Base-by-base conservation (phyloP, 2,888 invertebrate genomes). In the Dromius quadrimaculatus region DNA sequence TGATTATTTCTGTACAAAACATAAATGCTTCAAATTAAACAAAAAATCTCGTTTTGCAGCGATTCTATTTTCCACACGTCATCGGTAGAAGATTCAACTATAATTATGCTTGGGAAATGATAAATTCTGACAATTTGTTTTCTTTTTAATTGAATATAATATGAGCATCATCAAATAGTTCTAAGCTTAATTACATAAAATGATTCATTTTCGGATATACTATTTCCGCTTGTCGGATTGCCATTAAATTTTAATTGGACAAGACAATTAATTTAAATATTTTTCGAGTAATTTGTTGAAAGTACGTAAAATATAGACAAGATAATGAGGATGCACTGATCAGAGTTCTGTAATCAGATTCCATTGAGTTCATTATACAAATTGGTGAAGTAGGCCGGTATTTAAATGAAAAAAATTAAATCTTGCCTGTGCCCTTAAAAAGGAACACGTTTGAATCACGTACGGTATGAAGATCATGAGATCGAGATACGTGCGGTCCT, bases 181-280 rank as follows among this genome's bases (percentile, higher is more conserved):
- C n/a, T 3, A 36, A 36, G 11, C 36, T 41, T 41, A 41, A 41
- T 41, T 41, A 41, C 11, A 41, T 15, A 6, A 15, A 41, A 41
- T 41, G 41, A 41, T 15, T 41, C 41, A 41, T 41, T 41, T 36
- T 41, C 41, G 41, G 41, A 41, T 41, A 41, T 41, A 41, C 15
- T 41, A 41, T 6, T 41, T 41, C 41, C 41, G 41, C 15, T 15
- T 41, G 41, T 41, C 41, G 11, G 41, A 41, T 6, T 41, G 15
- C 41, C 13, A 15, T 41, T 41, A 36, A 36, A 36, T 36, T 36
- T 36, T 41, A 41, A 41, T 41, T 41, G 41, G 41, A 41, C 11
- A 41, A 41, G 2, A 41, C 15, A 15, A 41, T 15, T 41, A 1
- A 41, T 41, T 41, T 41, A 41, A 41, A 41, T 41, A 41, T 41